phyloP scores from a whole-genome alignment of 2,888 invertebrate species.

The Yponomeuta plumbellus region DNA sequence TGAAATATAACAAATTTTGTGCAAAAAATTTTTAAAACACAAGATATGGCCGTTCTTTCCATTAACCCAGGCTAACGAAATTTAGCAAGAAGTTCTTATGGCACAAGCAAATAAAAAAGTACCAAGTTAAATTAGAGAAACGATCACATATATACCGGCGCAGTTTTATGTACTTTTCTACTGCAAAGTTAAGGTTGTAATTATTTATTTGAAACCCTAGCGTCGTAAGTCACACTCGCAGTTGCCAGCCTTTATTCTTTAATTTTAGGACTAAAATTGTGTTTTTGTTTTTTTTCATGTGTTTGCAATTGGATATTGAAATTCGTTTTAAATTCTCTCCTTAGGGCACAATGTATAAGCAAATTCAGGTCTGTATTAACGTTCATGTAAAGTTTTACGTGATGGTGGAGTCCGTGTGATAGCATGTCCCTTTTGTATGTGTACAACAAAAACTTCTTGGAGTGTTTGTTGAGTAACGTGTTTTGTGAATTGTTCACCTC shows the following conservation, averaged over 20 bases:
- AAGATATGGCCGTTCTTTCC: too few species aligned
- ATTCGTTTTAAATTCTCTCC: slow-evolving; percentile 46
- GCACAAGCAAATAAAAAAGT: too few species aligned
- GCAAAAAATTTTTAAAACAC: too few species aligned
- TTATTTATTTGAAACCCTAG: too few species aligned
- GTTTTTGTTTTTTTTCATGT: background rate
- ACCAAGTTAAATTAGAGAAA: too few species aligned
- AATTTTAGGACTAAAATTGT: background rate
- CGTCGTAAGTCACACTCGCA: too few species aligned
- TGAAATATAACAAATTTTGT: too few species aligned
- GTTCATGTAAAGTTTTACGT: slow-evolving; percentile 48
- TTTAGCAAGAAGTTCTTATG: too few species aligned
- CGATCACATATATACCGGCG: too few species aligned
- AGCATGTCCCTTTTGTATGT: slow-evolving; percentile 23
- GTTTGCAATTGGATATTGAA: slow-evolving; percentile 10
- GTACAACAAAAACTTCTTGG: background rate
- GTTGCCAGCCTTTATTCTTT: background rate
- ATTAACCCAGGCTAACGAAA: too few species aligned
- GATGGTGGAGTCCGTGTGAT: slow-evolving; percentile 43
- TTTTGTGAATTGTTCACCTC: background rate
- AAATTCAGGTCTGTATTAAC: slow-evolving; percentile 73
- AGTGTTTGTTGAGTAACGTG: background rate
- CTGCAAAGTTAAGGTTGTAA: too few species aligned
- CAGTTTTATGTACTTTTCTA: too few species aligned
- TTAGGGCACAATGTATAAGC: slow-evolving; percentile 74